phyloP scores from a whole-genome alignment of 2,113 vertebrate genomes.

The Pachycephala philippinensis region DNA sequence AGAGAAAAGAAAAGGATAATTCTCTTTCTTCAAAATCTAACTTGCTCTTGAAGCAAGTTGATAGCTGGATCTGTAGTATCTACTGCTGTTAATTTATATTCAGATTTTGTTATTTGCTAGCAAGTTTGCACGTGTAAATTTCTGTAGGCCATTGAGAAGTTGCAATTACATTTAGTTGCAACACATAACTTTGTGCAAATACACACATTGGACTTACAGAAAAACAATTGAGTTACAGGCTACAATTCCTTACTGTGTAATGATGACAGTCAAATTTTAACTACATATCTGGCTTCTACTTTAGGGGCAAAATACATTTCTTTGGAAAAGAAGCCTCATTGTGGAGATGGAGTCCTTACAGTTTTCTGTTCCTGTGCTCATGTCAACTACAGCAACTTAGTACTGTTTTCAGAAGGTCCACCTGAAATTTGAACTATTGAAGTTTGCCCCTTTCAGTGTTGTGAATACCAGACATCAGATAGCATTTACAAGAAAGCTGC shows the following conservation, averaged over 20 bases:
- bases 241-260: background rate
- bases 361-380: background rate
- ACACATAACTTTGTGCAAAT: background rate
- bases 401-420: background rate
- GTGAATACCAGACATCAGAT: background rate
- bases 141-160: background rate
- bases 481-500: background rate
- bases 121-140: background rate
- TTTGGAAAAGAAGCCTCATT: background rate
- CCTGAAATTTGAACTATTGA: background rate
- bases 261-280: background rate
- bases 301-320: background rate
- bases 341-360: background rate
- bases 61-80: background rate
- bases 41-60: background rate
- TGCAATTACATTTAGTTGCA: background rate
- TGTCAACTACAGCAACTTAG: background rate
- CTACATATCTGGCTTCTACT: background rate
- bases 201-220: background rate
- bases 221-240: background rate
- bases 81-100: background rate
- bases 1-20: background rate
- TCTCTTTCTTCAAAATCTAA: background rate
- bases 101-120: background rate
- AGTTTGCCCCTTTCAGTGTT: background rate